A percentile compares a stretch with the other conserved stretches of the same genome.
phyloP scores from a whole-genome alignment of 2,797 vertebrate genomes.

The Gallinago nigripennis region DNA sequence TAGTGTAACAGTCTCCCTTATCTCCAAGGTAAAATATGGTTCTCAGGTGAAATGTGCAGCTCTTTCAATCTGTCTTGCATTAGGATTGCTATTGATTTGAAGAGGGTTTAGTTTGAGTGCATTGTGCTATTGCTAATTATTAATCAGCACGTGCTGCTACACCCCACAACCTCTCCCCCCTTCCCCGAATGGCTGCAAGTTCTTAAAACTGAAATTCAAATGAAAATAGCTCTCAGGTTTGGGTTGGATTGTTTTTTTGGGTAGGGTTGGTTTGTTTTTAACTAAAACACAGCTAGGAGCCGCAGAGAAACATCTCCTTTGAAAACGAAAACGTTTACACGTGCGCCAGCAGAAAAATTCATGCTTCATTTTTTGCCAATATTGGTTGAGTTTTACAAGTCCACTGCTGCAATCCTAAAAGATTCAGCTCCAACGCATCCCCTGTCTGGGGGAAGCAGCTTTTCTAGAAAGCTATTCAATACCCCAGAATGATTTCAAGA shows the following conservation, averaged over 20 bases:
- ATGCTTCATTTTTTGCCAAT: neutral
- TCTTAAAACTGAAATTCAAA: neutral
- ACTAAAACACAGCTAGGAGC: neutral
- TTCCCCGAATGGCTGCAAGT: neutral
- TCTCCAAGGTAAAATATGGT: neutral
- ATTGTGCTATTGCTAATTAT: neutral
- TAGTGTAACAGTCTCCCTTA: neutral
- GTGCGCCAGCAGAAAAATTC: neutral
- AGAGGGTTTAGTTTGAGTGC: neutral
- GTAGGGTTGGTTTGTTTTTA: neutral
- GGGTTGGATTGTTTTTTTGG: neutral
- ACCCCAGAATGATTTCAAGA: neutral
- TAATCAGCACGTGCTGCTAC: neutral
- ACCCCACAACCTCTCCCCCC: too few relatives aligned
- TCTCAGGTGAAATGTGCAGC: slow-evolving; percentile 5
- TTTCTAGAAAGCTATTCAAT: neutral
- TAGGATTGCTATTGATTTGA: slow-evolving; percentile 27
- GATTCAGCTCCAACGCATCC: neutral
- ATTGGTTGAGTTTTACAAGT: neutral
- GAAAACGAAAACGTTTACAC: neutral
- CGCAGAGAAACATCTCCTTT: neutral
- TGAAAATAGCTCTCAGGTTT: neutral
- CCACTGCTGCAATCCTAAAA: neutral
- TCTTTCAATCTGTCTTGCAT: neutral
- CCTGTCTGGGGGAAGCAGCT: neutral